A percentile compares a stretch with the other conserved stretches of the same genome.
phyloP scores from a whole-genome alignment of 1,140 invertebrate genomes.

The Heliconius congener region DNA sequence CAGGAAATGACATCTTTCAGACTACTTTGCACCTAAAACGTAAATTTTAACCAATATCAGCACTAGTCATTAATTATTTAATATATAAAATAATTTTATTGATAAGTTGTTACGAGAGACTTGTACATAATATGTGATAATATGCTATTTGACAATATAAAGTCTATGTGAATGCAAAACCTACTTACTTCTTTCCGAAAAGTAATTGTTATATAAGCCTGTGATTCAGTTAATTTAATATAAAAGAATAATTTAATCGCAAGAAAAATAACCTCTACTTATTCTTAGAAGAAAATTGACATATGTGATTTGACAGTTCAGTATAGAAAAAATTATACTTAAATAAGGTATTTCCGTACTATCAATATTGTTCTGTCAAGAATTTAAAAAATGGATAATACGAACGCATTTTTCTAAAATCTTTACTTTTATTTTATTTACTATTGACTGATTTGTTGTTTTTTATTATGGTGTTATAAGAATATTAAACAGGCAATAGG shows the following conservation, averaged over 20 bases:
- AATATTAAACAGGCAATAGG: no score
- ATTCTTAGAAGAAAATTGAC: conserved; percentile 9
- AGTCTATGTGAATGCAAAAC: not conserved
- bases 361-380: not conserved
- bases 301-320: not conserved
- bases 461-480: no score
- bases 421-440: not conserved
- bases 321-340: not conserved
- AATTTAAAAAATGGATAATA: no score
- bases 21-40: conserved; percentile 37
- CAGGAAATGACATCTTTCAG: conserved; percentile 90
- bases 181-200: conserved; percentile 23
- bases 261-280: conserved; percentile 2
- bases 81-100: not conserved
- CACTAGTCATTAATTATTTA: not conserved
- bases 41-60: conserved; percentile 18
- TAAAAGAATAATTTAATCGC: conserved; percentile 8
- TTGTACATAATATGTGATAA: not conserved
- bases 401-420: not conserved
- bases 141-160: not conserved
- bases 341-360: not conserved
- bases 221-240: conserved; percentile 23
- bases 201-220: conserved; percentile 15
- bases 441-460: no score
- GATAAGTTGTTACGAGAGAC: not conserved